phyloP scores from a whole-genome alignment of 2,113 vertebrate species.

The Peromyscus maniculatus region DNA sequence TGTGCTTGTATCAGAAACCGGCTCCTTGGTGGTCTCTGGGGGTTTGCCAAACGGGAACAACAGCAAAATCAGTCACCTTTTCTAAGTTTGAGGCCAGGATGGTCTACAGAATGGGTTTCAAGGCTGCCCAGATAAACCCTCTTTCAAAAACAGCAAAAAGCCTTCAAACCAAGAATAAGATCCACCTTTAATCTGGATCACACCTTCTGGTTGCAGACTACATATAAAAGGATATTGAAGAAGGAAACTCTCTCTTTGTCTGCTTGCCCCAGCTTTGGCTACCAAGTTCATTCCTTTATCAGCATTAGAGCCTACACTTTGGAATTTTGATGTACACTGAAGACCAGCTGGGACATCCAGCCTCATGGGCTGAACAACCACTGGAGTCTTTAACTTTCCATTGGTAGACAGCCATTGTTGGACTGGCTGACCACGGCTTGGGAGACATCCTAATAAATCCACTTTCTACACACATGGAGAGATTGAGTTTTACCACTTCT shows the following conservation, averaged over 20 bases:
- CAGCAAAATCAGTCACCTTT: neutral
- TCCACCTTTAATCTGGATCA: neutral
- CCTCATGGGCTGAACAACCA: neutral
- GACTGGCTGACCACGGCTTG: neutral
- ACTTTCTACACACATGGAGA: neutral
- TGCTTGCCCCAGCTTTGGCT: neutral
- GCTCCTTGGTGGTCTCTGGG: too few relatives aligned
- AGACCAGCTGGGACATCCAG: neutral
- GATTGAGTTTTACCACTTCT: neutral
- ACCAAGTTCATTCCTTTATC: neutral
- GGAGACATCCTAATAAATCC: neutral
- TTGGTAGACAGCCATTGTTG: neutral
- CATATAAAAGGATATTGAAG: neutral
- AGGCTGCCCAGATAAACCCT: neutral
- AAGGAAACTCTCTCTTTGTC: neutral
- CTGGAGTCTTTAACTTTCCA: neutral
- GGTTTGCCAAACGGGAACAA: too few relatives aligned
- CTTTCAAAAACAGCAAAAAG: neutral
- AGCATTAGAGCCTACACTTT: neutral
- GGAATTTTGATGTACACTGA: neutral
- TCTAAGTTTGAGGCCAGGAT: neutral
- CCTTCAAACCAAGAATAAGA: neutral
- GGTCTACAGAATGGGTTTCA: neutral
- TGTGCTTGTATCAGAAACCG: too few relatives aligned
- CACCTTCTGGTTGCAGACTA: neutral